Base-by-base conservation (phyloP, 2,797 vertebrate genomes). In the Sarcoramphus papa region DNA sequence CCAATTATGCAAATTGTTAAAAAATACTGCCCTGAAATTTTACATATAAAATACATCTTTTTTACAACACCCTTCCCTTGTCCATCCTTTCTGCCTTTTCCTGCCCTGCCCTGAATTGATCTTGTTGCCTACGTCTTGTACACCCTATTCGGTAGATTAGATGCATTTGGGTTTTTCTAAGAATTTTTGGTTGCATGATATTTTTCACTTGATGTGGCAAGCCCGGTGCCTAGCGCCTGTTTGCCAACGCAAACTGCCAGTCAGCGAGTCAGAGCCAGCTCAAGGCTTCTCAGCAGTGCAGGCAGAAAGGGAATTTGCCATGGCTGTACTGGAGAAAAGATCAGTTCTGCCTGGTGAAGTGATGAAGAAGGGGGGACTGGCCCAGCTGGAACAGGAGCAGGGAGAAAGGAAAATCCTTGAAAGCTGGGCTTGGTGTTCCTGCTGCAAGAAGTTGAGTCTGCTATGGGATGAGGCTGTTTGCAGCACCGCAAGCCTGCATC, bases 1-100 rank as follows among this genome's bases (percentile, higher is more conserved):
- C 74, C 92, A 94, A 93, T 86, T 93, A 97, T 97, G 95, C 97
- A 97, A 97, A 97, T 92, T 27, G 75, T 14, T 56, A 74, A 67
- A 94, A 86, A 92, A 80, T 41, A 60, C 65, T 60, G 57, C 76
- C 84, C 53, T 82, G 53, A 88, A 76, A 64, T 90, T 80, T 67
- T 86, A 95, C 85, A 79, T 65, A 22, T 10, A 31, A 85, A 89
- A 62, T 75, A 53, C 10, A 24, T 53, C 37, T 88, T 56, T 82
- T 72, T 64, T 57, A 54, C 67, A 47, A 45, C 67, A 35, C 67
- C 87, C 84, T 89, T 76, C 74, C 84, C 81, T 51, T 67, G 37
- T 91, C 80, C 76, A 60, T 75, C 79, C 91, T 91, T 67, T 73
- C 60, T 88, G 88, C 72, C 88, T 64, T 72, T 48, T 75, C 78